phyloP scores from a whole-genome alignment of 2,888 invertebrate genomes.

The Xylophagus ater region DNA sequence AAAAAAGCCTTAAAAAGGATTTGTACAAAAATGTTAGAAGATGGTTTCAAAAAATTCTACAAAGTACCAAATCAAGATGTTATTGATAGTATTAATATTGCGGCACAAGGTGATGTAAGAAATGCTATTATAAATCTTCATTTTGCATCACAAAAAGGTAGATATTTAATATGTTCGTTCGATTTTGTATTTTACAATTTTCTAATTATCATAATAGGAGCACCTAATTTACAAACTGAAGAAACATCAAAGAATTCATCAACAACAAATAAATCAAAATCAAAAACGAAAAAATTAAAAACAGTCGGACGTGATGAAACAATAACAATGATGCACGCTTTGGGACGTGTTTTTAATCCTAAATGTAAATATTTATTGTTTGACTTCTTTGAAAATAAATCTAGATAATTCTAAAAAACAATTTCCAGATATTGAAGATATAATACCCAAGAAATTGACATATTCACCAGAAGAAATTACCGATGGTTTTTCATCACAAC shows the following conservation, averaged over 20 bases:
- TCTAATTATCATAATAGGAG: too few species aligned
- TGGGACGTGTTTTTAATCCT: conserved; percentile 66
- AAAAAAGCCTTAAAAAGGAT: conserved; percentile 58
- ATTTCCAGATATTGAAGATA: conserved; percentile 31
- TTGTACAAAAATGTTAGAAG: conserved; percentile 40
- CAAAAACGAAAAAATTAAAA: conserved; percentile 35
- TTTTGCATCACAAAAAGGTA: conserved; percentile 66
- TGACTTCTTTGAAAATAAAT: neutral
- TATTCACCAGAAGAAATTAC: conserved; percentile 56
- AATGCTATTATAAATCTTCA: conserved; percentile 74
- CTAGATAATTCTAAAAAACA: neutral
- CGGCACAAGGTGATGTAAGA: conserved; percentile 69
- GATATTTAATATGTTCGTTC: neutral
- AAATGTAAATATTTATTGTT: conserved; percentile 44
- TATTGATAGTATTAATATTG: conserved; percentile 58
- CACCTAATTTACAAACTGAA: conserved; percentile 7
- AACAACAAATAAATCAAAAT: conserved; percentile 14
- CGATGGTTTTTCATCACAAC: conserved; percentile 55
- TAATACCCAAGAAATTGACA: conserved; percentile 40
- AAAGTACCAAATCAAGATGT: conserved; percentile 44
- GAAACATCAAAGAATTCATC: neutral
- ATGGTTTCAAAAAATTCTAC: conserved; percentile 32
- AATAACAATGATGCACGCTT: conserved; percentile 60
- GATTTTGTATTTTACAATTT: neutral
- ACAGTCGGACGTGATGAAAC: conserved; percentile 55